These are phyloP conservation scores for Lanius ludovicianus DNA, from an alignment of 2,113 vertebrate species.

Conservation along the genomic window DNA sequence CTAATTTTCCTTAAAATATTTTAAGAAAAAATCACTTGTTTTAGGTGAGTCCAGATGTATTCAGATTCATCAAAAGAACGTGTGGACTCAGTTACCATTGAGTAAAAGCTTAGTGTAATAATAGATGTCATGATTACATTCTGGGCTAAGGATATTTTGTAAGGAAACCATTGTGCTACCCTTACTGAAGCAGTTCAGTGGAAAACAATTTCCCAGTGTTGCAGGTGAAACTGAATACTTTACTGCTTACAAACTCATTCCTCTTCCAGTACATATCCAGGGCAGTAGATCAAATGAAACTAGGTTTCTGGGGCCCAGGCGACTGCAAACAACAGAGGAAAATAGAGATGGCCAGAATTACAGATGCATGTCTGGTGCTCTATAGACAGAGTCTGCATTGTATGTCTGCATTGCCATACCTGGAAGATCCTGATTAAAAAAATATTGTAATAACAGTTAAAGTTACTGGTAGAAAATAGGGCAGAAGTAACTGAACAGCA, in stretches of 20 bases:
- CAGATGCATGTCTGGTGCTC: neutral
- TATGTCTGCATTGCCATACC: neutral
- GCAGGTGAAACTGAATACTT: neutral
- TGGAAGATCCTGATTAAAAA: neutral
- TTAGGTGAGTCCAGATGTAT: neutral
- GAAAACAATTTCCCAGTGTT: neutral
- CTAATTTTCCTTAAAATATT: neutral
- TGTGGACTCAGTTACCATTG: neutral
- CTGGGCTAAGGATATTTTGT: neutral
- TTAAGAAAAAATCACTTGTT: neutral
- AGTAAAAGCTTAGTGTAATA: neutral
- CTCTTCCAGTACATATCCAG: neutral
- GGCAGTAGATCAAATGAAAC: neutral
- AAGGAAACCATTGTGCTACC: neutral
- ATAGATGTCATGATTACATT: neutral
- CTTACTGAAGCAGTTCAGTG: neutral
- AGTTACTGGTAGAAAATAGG: neutral
- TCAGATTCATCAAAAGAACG: neutral
- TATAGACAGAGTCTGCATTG: neutral
- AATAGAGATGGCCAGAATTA: neutral
- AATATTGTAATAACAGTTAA: neutral
- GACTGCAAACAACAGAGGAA: neutral
- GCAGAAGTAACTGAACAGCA: neutral
- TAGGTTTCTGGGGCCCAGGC: neutral
- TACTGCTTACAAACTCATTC: neutral